Evolutionary conservation across 2,888 invertebrate genomes (phyloP), one percentile per base, ranked within the genome.

Genomic region (Acronicta psi): DNA sequence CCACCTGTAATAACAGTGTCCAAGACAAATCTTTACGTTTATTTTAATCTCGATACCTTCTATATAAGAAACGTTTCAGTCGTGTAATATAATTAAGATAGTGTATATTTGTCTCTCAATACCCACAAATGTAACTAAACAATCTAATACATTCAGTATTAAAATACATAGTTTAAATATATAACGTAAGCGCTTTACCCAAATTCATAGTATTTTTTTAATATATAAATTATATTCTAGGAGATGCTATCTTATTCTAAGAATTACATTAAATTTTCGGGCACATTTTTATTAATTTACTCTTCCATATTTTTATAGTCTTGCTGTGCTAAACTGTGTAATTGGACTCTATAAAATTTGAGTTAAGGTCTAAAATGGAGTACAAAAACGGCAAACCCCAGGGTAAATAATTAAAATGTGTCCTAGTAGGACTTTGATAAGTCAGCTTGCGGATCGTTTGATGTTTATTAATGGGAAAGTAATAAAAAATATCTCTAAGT

Each of bases 141-240:
- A 72, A 84, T 82, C 77, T 82, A 81, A 69, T 70, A 63, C 80
- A 73, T 79, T 82, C 89, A 90, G 90, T 90, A 90, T 90, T 90
- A 89, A 80, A 77, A 63, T n/a, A n/a, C n/a, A n/a, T 59, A 73
- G 42, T 69, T 34, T 72, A 69, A 72, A 73, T 67, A 69, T 78
- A 79, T 77, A 55, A 75, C 60, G 57, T 81, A 83, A 85, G 80
- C 83, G 86, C 88, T 89, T 88, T 81, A 85, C 74, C 75, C 82
- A 79, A 85, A 77, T 83, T 79, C 76, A 88, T 87, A 89, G 84
- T 89, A 89, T 91, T 90, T 91, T 90, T 88, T 86, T 86, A 86
- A 85, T 75, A 75, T 75, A 83, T 77, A 62, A 83, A 65, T 20
- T 36, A 63, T 68, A 59, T 64, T 64, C 49, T 62, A 68, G 55